Evolutionary conservation across 2,113 vertebrate genomes (phyloP), one percentile per base, ranked within the genome.

Genomic region (Sander vitreus): DNA sequence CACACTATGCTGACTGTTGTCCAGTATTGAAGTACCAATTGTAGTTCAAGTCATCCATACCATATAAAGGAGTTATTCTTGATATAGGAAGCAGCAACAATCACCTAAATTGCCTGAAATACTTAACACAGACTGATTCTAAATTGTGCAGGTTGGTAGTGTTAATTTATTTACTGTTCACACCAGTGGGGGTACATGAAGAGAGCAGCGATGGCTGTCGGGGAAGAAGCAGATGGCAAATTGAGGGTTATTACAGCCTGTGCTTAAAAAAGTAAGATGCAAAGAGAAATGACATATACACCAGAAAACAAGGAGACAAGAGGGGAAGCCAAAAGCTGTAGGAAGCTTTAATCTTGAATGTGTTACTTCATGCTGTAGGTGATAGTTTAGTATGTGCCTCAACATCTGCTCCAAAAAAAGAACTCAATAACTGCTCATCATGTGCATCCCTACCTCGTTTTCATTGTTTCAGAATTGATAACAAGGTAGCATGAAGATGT

Each of bases 151-250:
- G 50, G 55, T 3, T 58, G 47, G 53, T 3, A 10, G 64, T 15
- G 47, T 71, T 74, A 27, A 78, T 82, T 55, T 33, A 68, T 77
- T 83, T 60, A 76, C 73, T 73, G 23, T 71, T 3, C 60, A 33
- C 55, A 65, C n/a, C 67, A 51, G 66, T 59, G 65, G 51, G 58
- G 54, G 64, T 21, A 51, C 54, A 25, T 13, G 51, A 63, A 47
- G 30, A 67, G 82, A 74, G 60, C 75, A 27, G 15, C 7, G 21
- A 59, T 59, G 69, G 73, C 80, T 75, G 69, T 19, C 33, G 69
- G 57, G 57, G 60, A 25, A 65, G 66, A 75, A 53, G 78, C 72
- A 88, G 83, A 83, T 73, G 84, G 86, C 50, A 86, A 66, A 78
- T 64, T 47, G 57, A 80, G 80, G 33, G 72, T 73, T 76, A 81